Base-by-base conservation (phyloP, 2,113 vertebrate genomes). In the Pipa parva region DNA sequence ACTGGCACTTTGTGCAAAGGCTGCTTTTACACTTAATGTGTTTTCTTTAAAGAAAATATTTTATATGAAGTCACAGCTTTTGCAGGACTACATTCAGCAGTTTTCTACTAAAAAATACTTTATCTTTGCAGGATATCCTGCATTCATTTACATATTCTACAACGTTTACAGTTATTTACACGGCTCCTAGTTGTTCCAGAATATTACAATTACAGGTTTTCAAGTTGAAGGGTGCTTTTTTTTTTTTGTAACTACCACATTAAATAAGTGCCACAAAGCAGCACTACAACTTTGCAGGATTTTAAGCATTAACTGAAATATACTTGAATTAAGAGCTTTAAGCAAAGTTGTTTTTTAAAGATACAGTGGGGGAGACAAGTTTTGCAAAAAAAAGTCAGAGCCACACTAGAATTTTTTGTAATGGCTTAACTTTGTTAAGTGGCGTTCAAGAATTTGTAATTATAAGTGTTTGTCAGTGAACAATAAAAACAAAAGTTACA, bases 161-260 rank as follows among this genome's bases (percentile, higher is more conserved):
- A 98, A 84, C 76, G 88, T 90, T 86, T 95, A 98, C 92, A 95
- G 76, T 67, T 97, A 97, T 97, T 90, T 97, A 97, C 94, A 97
- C 91, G 92, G 91, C 91, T 94, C 87, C 85, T 84, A 15, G 3
- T 46, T 70, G 50, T 39, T 21, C 26, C 5, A 63, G 45, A 39
- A 52, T 71, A 21, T 59, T 60, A 66, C 28, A 37, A 54, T 59
- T 49, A 31, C 59, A 54, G 12, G 25, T 8, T 3, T 39, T 26
- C 2, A 37, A 26, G 49, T 21, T 62, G 69, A 63, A 73, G 72
- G 33, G 59, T 70, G 59, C 59, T 73, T 49, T 31, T 31, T 5
- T 31, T 31, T 31, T 31, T n/a, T 15, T 42, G 17, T 4, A 42
- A n/a, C 39, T 42, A 42, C 39, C 3, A 42, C 1, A 42, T n/a